These are phyloP conservation scores for Aricia artaxerxes DNA, from an alignment of 2,888 invertebrate genomes.

Conservation along the genomic window DNA sequence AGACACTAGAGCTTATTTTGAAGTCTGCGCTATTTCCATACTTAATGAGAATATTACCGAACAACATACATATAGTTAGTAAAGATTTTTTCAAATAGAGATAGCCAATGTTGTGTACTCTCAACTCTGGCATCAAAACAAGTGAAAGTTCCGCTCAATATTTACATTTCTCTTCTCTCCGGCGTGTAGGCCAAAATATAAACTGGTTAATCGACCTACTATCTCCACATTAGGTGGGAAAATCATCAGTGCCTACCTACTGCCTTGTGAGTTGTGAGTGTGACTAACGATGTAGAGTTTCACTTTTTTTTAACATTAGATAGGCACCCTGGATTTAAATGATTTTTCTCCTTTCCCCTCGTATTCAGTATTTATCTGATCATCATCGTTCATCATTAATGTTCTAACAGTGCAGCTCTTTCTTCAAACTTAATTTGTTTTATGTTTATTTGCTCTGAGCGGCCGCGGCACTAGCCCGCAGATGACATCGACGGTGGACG, in stretches of 20 bases:
- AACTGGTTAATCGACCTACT: constrained; percentile 21
- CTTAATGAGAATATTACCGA: too few species aligned
- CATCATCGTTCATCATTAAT: too few species aligned
- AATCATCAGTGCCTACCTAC: neutral
- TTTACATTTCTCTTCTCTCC: constrained; percentile 10
- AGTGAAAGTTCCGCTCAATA: neutral
- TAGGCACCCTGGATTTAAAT: neutral
- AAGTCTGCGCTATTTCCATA: neutral
- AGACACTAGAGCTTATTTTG: neutral
- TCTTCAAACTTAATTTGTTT: neutral
- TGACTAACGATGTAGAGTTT: neutral
- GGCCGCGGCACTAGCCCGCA: too few species aligned
- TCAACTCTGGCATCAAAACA: neutral
- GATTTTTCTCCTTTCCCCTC: neutral
- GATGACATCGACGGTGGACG: too few species aligned
- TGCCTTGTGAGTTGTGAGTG: too few species aligned
- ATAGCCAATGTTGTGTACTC: neutral
- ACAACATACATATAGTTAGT: neutral
- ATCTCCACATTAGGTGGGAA: neutral
- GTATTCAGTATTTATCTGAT: neutral
- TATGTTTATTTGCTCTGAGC: too few species aligned
- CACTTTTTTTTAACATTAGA: neutral
- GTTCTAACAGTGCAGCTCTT: neutral
- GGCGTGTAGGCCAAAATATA: neutral
- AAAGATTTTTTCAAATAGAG: neutral